Conservation (phyloP, 1,140 invertebrate species). For the Neotoxoptera formosana region DNA sequence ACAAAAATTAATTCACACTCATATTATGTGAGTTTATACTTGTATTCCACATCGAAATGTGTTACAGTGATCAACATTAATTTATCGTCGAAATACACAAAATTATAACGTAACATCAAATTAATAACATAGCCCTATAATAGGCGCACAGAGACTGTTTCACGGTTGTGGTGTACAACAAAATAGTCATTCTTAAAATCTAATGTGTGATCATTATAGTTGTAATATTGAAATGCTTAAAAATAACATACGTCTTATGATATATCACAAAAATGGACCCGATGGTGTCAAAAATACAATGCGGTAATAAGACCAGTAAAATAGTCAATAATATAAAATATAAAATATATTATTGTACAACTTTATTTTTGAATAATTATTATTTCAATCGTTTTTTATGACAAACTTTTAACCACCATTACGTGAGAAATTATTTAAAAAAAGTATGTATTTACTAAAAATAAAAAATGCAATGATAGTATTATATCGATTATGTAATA, state of each 20-base stretch:
- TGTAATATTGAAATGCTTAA: neutral
- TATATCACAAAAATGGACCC: too few species aligned
- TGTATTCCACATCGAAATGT: neutral
- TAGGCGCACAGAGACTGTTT: too few species aligned
- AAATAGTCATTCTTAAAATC: neutral
- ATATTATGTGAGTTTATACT: too few species aligned
- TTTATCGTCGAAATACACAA: too few species aligned
- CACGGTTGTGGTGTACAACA: neutral
- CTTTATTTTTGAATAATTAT: conserved; percentile 6
- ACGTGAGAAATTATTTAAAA: neutral
- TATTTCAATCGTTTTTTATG: neutral
- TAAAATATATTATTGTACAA: neutral
- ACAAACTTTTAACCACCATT: conserved; percentile 8
- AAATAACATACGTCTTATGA: too few species aligned
- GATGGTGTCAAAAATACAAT: too few species aligned
- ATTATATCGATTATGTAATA: neutral
- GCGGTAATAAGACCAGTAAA: too few species aligned
- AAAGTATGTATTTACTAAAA: neutral
- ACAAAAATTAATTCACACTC: too few species aligned
- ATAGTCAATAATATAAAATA: too few species aligned
- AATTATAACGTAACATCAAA: neutral
- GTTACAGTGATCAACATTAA: neutral
- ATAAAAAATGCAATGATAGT: neutral
- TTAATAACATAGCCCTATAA: neutral
- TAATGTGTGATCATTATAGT: neutral